Base-by-base conservation (phyloP, 1,140 invertebrate species). In the Tetramorium parvispinum region DNA sequence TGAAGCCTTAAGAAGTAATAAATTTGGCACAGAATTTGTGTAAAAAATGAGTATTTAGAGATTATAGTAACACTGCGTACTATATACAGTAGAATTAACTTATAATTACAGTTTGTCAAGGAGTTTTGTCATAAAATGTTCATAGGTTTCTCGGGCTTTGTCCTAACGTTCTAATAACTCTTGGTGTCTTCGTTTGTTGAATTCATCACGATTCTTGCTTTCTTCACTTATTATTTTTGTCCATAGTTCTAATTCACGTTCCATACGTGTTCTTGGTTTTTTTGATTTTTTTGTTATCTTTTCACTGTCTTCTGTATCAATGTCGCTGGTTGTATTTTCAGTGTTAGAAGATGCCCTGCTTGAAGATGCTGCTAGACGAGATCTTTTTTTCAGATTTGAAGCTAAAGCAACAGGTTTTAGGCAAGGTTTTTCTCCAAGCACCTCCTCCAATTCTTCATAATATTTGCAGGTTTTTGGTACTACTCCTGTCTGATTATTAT, bases 401-500 rank as follows among this genome's bases (percentile, higher is more conserved):
- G 68, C 68, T 49, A 70, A 11, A 18, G 43, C 66, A 70, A 70
- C 43, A 70, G 13, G 66, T 70, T 70, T 70, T 27, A 70, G 11
- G 3, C 43, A 49, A 70, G 43, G 66, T 49, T 70, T 70, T 49
- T 70, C 66, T 70, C 66, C 66, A 1, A 70, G 21, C 13, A 70
- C 43, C 4, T 70, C 66, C 40, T 70, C 43, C 13, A 70, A 70
- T 70, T 49, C 43, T 70, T 70, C 21, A 51, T 32, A 70, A 70
- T 51, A 70, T 51, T 70, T 70, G 13, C 68, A 51, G 13, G 43
- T 70, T 70, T 70, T 70, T 7, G 46, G 43, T 51, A 16, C 43
- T 1, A 51, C 40, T 68, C 66, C 66, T 3, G 43, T 70, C 18
- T 70, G 66, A 2, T 70, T 70, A 11, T 70, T 70, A n/a, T n/a